Conservation (phyloP, 2,797 vertebrate genomes). For the Premnoplex brunnescens region DNA sequence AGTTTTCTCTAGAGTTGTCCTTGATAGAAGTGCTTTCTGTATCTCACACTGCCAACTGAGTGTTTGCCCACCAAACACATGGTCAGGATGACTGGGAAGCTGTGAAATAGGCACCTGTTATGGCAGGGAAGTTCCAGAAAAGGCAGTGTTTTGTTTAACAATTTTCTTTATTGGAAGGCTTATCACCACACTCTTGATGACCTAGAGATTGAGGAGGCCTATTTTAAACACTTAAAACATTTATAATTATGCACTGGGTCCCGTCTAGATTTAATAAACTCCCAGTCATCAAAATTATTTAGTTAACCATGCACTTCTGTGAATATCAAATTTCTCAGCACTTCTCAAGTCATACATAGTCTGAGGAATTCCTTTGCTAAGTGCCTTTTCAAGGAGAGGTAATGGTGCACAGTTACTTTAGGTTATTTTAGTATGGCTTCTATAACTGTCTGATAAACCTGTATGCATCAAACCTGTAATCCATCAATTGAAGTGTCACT, state of each 20-base stretch:
- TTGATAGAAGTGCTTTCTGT: neutral
- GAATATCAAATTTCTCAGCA: neutral
- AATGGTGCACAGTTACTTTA: neutral
- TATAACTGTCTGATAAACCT: neutral
- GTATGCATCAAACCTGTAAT: neutral
- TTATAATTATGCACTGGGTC: neutral
- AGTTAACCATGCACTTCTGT: neutral
- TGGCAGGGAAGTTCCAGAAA: neutral
- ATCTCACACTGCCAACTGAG: neutral
- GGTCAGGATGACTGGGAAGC: neutral
- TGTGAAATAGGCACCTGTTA: neutral
- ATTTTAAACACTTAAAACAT: neutral
- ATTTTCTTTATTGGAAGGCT: neutral
- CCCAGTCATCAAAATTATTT: neutral
- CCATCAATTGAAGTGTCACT: neutral
- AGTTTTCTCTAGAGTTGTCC: neutral
- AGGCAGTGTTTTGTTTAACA: neutral
- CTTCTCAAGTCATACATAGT: neutral
- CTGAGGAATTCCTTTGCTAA: neutral
- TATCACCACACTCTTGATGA: neutral
- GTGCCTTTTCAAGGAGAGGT: neutral
- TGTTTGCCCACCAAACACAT: neutral
- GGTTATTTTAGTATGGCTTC: neutral
- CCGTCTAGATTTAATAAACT: neutral
- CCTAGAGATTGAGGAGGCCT: neutral